Percentiles rank a stretch among this genome's conserved stretches.
phyloP scores from a whole-genome alignment of 2,797 vertebrate species.

The Sphenodon punctatus region DNA sequence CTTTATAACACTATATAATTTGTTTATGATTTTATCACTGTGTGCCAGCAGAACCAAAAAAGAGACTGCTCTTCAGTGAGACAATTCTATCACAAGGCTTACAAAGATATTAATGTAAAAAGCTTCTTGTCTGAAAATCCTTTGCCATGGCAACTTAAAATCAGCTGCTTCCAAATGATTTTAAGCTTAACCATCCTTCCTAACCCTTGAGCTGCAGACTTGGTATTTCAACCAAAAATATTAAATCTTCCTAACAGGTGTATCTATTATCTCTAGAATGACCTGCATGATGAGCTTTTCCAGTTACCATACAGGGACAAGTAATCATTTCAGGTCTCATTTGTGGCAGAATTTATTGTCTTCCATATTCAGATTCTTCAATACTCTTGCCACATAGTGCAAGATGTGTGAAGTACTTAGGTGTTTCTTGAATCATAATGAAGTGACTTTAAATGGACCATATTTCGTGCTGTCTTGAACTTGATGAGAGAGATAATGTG shows the following conservation, averaged over 20 bases:
- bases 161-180: constrained; percentile 71
- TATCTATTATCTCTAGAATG: constrained; percentile 58
- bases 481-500: constrained; percentile 39
- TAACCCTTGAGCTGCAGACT: constrained; percentile 47
- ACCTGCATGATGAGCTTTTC: constrained; percentile 59
- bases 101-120: constrained; percentile 71
- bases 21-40: constrained; percentile 72
- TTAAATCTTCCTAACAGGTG: constrained; percentile 56
- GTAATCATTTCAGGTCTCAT: constrained; percentile 30
- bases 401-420: background rate
- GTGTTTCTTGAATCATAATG: constrained; percentile 45
- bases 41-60: constrained; percentile 63
- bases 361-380: constrained; percentile 60
- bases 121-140: constrained; percentile 72
- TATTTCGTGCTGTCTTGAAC: constrained; percentile 31
- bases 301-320: constrained; percentile 51
- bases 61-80: constrained; percentile 60
- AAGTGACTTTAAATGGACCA: background rate
- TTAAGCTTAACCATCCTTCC: constrained; percentile 65
- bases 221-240: constrained; percentile 51
- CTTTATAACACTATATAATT: constrained; percentile 71
- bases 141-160: constrained; percentile 81
- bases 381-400: background rate
- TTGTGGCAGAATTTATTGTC: constrained; percentile 43
- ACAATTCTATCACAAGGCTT: constrained; percentile 70